Conservation (phyloP, 2,888 invertebrate species). For the Chymomyza caudatula region DNA sequence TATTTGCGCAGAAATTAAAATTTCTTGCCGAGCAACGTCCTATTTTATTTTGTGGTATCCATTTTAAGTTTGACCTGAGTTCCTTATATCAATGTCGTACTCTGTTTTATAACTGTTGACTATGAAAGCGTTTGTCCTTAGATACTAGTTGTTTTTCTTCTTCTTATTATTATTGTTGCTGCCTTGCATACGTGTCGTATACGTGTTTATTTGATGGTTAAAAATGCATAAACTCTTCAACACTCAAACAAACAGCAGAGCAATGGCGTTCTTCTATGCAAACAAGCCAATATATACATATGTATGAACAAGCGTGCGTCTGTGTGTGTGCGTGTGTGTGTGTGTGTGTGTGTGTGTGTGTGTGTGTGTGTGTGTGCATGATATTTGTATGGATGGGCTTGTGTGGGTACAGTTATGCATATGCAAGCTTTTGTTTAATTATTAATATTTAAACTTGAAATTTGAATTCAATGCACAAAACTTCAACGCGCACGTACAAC, state of each 20-base stretch:
- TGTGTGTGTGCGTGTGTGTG: too few relatives aligned
- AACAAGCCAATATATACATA: too few relatives aligned
- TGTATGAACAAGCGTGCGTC: too few relatives aligned
- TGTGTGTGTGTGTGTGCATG: too few relatives aligned
- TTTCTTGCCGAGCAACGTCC: neutral
- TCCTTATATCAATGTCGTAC: too few relatives aligned
- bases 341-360: too few relatives aligned
- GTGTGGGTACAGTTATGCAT: neutral
- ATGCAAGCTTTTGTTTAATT: conserved; percentile 52
- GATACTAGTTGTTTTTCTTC: neutral
- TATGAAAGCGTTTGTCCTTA: neutral
- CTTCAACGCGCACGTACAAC: conserved; percentile 33
- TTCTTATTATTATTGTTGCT: conserved; percentile 23
- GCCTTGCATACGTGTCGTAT: conserved; percentile 26
- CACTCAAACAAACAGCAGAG: conserved; percentile 19
- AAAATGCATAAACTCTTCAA: conserved; percentile 55
- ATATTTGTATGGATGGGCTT: too few relatives aligned
- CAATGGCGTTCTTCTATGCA: neutral
- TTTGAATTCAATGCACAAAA: conserved; percentile 63
- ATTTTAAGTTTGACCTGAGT: neutral
- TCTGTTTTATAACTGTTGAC: too few relatives aligned
- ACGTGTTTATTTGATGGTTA: conserved; percentile 58
- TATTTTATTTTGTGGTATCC: neutral
- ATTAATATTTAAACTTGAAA: conserved; percentile 62
- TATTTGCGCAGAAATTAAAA: neutral